phyloP scores from a whole-genome alignment of 2,113 vertebrate genomes.

The Bubo blakistoni region DNA sequence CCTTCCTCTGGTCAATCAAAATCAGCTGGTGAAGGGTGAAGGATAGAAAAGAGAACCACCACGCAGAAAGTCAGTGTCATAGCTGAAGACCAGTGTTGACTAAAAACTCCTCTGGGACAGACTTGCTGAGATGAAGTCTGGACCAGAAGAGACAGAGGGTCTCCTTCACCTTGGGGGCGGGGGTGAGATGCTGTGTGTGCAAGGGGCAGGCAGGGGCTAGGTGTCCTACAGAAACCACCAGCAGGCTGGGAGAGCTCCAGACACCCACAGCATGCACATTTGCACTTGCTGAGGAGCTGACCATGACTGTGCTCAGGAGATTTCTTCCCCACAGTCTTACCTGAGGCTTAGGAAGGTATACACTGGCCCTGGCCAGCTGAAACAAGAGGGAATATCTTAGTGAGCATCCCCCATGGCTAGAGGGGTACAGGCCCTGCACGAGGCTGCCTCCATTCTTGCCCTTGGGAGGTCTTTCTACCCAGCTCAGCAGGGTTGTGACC shows the following conservation, averaged over 20 bases:
- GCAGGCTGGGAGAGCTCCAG: not conserved
- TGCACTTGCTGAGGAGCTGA: not conserved
- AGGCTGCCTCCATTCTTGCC: not conserved
- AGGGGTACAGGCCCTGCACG: rapidly evolving
- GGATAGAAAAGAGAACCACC: not conserved
- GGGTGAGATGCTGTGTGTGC: not conserved
- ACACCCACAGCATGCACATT: rapidly evolving
- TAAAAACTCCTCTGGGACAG: not conserved
- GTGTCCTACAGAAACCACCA: not conserved
- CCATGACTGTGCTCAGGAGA: not conserved
- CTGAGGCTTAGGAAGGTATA: not conserved
- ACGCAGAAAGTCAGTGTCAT: not conserved
- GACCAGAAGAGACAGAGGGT: not conserved
- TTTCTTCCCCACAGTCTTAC: not conserved
- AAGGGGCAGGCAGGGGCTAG: too few species aligned
- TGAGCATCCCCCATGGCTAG: not conserved
- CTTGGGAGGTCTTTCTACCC: not conserved
- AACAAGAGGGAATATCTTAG: not conserved
- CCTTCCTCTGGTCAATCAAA: not conserved
- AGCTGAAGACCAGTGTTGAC: not conserved
- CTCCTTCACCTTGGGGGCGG: not conserved
- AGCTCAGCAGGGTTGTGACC: not conserved
- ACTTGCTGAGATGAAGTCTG: not conserved
- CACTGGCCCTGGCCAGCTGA: rapidly evolving
- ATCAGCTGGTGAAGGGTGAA: not conserved